Evolutionary conservation across 2,888 invertebrate species (phyloP).

Genomic region (Rosalia funebris): DNA sequence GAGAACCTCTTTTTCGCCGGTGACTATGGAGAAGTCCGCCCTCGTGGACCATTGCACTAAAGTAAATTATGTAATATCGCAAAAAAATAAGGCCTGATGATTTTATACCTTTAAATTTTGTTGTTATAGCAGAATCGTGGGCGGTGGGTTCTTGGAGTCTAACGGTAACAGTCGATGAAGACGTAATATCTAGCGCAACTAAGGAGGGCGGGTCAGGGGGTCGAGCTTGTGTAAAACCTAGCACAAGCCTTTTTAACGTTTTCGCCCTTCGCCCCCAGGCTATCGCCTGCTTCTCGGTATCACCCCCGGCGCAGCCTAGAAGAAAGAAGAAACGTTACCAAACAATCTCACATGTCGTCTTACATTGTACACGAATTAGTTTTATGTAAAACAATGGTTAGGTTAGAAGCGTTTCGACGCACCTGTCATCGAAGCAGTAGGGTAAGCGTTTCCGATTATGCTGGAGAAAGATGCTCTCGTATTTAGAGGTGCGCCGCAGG

Average conservation of each 20-base stretch:
- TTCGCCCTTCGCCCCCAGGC: conserved; percentile 88
- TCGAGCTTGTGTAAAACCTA: conserved; percentile 88
- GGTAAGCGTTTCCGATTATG: conserved; percentile 66
- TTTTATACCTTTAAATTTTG: conserved; percentile 89
- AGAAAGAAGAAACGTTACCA: conserved; percentile 27
- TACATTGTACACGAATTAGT: too few species aligned
- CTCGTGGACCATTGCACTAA: conserved; percentile 94
- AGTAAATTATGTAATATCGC: conserved; percentile 7
- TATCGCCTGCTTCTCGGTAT: conserved; percentile 84
- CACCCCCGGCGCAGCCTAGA: conserved; percentile 76
- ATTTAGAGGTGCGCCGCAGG: conserved; percentile 64
- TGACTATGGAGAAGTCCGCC: conserved; percentile 83
- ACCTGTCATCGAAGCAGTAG: conserved; percentile 62
- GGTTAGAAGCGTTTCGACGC: too few species aligned
- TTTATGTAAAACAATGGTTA: too few species aligned
- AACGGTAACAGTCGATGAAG: conserved; percentile 74
- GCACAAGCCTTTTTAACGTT: conserved; percentile 78
- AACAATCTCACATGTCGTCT: too few species aligned
- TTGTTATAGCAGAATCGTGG: conserved; percentile 82
- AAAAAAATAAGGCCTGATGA: not conserved
- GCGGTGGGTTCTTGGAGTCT: conserved; percentile 76
- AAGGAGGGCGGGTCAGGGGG: conserved; percentile 85
- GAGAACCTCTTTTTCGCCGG: conserved; percentile 81
- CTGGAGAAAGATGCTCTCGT: conserved; percentile 69
- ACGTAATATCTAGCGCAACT: conserved; percentile 81